Percentiles rank a stretch among this genome's conserved stretches.
These are phyloP conservation scores for Nephila pilipes DNA, from an alignment of 1,140 invertebrate species.

Conservation along the genomic window DNA sequence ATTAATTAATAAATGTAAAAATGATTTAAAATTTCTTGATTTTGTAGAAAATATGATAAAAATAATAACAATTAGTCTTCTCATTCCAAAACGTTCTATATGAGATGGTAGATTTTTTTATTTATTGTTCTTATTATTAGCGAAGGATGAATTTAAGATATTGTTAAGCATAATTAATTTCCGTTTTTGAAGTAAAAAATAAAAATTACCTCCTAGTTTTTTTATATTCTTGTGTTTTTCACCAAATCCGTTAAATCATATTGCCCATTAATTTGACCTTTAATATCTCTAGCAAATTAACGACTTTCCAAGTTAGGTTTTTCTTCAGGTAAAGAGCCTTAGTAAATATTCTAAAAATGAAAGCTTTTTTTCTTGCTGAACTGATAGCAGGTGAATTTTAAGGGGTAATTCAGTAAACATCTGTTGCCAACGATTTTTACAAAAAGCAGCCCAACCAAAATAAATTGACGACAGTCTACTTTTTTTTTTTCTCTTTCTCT, in stretches of 20 bases:
- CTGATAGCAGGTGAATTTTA: slow-evolving; percentile 34
- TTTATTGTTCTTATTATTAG: not conserved
- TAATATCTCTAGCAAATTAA: slow-evolving; percentile 27
- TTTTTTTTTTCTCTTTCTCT: not conserved
- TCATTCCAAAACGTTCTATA: too few relatives aligned
- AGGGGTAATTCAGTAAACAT: slow-evolving; percentile 31
- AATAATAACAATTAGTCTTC: too few relatives aligned
- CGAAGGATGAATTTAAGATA: not conserved
- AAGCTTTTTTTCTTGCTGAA: not conserved
- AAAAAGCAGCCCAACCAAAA: not conserved
- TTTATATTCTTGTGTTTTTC: not conserved
- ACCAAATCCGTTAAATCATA: not conserved
- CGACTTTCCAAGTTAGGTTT: not conserved
- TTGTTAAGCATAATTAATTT: slow-evolving; percentile 28
- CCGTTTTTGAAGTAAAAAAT: not conserved
- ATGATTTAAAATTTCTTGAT: too few relatives aligned
- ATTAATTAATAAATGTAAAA: too few relatives aligned
- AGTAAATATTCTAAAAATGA: slow-evolving; percentile 29
- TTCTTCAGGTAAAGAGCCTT: not conserved
- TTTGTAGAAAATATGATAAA: too few relatives aligned
- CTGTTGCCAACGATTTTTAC: slow-evolving; percentile 46
- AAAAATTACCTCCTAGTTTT: not conserved
- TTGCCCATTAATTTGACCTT: not conserved
- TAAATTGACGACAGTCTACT: not conserved
- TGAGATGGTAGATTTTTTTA: too few relatives aligned